Conservation (phyloP, 2,113 vertebrate species). For the Entomyzon cyanotis region DNA sequence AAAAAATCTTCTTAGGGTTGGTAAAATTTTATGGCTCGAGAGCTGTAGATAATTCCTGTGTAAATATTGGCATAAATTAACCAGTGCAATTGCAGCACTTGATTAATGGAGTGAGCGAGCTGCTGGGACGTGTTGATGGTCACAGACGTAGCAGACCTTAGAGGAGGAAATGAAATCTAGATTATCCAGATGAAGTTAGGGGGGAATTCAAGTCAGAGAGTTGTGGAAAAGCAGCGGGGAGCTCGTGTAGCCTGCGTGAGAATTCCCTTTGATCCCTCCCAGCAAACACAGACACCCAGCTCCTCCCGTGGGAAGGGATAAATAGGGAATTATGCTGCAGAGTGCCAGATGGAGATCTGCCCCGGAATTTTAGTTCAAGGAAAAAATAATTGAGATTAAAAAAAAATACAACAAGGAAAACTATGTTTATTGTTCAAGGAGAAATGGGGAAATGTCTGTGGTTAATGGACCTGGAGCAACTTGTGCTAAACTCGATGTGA, state of each 20-base stretch:
- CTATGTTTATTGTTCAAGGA: background rate
- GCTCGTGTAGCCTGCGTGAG: background rate
- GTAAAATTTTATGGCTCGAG: background rate
- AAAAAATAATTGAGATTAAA: background rate
- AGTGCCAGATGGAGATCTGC: slow-evolving; percentile 1
- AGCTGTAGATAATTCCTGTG: background rate
- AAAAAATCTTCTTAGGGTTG: background rate
- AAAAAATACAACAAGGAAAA: background rate
- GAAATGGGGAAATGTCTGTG: background rate
- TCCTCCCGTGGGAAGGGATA: background rate
- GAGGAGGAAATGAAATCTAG: background rate
- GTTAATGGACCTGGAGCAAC: background rate
- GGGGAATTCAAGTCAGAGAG: background rate
- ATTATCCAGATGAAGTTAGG: background rate
- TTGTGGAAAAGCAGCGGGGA: background rate
- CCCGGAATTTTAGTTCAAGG: background rate
- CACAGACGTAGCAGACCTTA: background rate
- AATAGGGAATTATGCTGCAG: background rate
- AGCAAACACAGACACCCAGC: background rate
- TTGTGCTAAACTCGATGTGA: background rate
- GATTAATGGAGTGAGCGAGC: slow-evolving; percentile 26
- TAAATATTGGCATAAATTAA: slow-evolving; percentile 47
- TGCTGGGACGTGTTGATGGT: background rate
- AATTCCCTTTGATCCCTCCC: background rate
- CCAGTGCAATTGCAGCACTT: background rate